Percentiles rank a stretch among this genome's conserved stretches.
Evolutionary conservation across 2,113 vertebrate genomes (phyloP).

Genomic region (Dolichotis patagonum): DNA sequence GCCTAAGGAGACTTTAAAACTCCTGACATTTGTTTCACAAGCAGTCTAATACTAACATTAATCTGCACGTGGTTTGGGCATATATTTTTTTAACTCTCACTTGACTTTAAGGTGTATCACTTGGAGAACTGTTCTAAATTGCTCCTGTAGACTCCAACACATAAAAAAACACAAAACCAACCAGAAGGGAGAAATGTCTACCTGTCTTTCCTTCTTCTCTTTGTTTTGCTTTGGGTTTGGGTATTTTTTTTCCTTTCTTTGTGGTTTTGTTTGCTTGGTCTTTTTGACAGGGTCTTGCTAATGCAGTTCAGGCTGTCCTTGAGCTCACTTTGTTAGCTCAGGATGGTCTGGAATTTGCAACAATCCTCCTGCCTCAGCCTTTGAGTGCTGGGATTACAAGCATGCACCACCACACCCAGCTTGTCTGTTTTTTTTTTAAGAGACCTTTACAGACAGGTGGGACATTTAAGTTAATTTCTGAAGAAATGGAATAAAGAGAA

Average conservation of each 20-base stretch:
- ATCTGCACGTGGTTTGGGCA: neutral
- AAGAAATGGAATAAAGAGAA: neutral
- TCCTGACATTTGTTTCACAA: neutral
- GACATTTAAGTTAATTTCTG: neutral
- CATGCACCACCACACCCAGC: too few relatives aligned
- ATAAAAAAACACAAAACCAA: neutral
- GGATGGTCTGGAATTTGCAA: too few relatives aligned
- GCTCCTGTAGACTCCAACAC: neutral
- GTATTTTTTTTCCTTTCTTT: too few relatives aligned
- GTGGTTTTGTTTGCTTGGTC: too few relatives aligned
- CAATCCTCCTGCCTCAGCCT: too few relatives aligned
- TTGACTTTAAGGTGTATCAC: neutral
- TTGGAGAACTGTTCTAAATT: constrained; percentile 7
- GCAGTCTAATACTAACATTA: neutral
- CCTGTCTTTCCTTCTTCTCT: too few relatives aligned
- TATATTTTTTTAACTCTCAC: neutral
- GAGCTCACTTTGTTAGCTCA: too few relatives aligned
- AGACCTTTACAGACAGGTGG: neutral
- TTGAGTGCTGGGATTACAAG: too few relatives aligned
- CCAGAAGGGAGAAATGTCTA: too few relatives aligned
- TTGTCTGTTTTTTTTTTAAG: too few relatives aligned
- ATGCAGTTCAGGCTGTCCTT: too few relatives aligned
- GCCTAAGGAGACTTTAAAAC: neutral
- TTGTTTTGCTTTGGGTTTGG: neutral
- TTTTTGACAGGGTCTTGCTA: too few relatives aligned